A percentile compares a stretch with the other conserved stretches of the same genome.
Conservation (phyloP, 1,140 invertebrate species). For the Penaeus indicus region DNA sequence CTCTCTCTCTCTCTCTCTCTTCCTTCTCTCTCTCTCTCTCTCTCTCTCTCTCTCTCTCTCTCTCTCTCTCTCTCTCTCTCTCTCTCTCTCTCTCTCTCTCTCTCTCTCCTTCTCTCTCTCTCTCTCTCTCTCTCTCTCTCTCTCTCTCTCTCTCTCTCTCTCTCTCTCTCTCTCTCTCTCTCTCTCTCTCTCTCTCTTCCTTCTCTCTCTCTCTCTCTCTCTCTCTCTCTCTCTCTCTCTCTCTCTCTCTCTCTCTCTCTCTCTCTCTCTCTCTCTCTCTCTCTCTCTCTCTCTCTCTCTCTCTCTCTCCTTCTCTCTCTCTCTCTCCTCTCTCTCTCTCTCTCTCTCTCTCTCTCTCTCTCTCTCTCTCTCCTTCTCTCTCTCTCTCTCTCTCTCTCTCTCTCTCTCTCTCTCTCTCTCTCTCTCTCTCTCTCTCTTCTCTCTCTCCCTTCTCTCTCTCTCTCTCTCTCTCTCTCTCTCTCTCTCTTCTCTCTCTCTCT, state of each 20-base stretch:
- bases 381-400: too few species aligned
- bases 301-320: not conserved
- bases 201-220: not conserved
- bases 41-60: not conserved
- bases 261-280: not conserved
- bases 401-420: too few species aligned
- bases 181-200: not conserved
- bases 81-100: not conserved
- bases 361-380: too few species aligned
- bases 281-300: not conserved
- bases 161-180: not conserved
- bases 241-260: not conserved
- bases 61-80: not conserved
- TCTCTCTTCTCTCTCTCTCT: too few species aligned
- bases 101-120: not conserved
- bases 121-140: not conserved
- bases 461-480: too few species aligned
- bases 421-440: too few species aligned
- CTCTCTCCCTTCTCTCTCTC: too few species aligned
- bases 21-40: not conserved
- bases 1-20: not conserved
- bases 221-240: not conserved
- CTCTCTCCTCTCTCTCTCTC: not conserved
- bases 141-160: not conserved
- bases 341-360: too few species aligned